Evolutionary conservation across 1,140 invertebrate species (phyloP).

Genomic region (Drosophila seguyi): DNA sequence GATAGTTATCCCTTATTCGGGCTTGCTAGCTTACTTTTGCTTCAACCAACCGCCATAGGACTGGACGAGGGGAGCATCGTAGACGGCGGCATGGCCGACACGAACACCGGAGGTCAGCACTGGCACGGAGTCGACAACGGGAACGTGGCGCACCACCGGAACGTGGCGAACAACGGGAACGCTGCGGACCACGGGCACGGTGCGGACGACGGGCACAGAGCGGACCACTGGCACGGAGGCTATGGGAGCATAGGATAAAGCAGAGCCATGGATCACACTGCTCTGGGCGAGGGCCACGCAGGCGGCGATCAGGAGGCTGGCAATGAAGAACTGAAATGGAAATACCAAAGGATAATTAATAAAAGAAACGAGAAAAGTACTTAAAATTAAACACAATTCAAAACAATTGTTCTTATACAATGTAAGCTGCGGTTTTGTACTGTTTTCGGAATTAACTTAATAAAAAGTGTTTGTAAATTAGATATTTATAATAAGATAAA

Average conservation of each 20-base stretch:
- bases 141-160: slow-evolving; percentile 37
- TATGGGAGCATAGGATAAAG: slow-evolving; percentile 27
- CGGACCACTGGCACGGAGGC: slow-evolving; percentile 39
- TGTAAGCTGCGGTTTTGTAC: neutral
- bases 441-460: neutral
- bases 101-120: slow-evolving; percentile 53
- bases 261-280: slow-evolving; percentile 59
- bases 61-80: slow-evolving; percentile 56
- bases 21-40: no score
- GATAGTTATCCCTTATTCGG: no score
- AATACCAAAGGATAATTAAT: neutral
- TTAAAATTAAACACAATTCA: neutral
- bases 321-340: slow-evolving; percentile 61
- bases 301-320: slow-evolving; percentile 58
- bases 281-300: slow-evolving; percentile 61
- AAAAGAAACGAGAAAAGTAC: neutral
- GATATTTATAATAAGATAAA: no score
- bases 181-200: slow-evolving; percentile 27
- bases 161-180: slow-evolving; percentile 44
- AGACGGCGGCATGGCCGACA: slow-evolving; percentile 43
- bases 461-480: neutral
- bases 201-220: slow-evolving; percentile 36
- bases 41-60: slow-evolving; percentile 69
- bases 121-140: slow-evolving; percentile 39
- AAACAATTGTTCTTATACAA: neutral